A percentile compares a stretch with the other conserved stretches of the same genome.
Conservation (phyloP, 2,113 vertebrate genomes). For the Cyanoliseus patagonus region DNA sequence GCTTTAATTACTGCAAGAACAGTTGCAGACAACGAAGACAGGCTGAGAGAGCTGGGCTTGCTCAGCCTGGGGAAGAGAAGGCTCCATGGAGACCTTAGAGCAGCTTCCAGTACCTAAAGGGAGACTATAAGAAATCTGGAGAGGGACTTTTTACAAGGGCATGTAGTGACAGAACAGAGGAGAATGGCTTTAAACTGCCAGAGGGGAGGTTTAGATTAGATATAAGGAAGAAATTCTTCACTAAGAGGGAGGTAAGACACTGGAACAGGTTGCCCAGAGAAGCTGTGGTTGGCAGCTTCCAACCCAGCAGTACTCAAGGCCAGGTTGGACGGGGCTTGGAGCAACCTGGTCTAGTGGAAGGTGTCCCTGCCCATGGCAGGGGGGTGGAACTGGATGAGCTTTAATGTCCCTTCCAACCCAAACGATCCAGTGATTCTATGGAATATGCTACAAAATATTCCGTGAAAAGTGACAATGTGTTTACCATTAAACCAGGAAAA, state of each 20-base stretch:
- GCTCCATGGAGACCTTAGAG: neutral
- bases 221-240: neutral
- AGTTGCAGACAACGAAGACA: neutral
- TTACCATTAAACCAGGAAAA: neutral
- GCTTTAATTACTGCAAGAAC: neutral
- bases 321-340: neutral
- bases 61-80: neutral
- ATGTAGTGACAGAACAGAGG: no score
- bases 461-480: neutral
- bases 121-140: neutral
- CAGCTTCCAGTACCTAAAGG: neutral
- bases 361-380: neutral
- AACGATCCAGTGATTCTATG: neutral
- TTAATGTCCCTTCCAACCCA: neutral
- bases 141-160: neutral
- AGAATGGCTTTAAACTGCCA: neutral
- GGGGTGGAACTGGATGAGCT: neutral
- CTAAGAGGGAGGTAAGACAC: neutral
- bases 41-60: neutral
- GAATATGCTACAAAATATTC: neutral
- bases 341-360: neutral
- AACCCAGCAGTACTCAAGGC: neutral
- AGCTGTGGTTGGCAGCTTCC: neutral
- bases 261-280: neutral
- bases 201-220: neutral